phyloP scores from a whole-genome alignment of 2,113 vertebrate genomes.

The Lophius piscatorius region DNA sequence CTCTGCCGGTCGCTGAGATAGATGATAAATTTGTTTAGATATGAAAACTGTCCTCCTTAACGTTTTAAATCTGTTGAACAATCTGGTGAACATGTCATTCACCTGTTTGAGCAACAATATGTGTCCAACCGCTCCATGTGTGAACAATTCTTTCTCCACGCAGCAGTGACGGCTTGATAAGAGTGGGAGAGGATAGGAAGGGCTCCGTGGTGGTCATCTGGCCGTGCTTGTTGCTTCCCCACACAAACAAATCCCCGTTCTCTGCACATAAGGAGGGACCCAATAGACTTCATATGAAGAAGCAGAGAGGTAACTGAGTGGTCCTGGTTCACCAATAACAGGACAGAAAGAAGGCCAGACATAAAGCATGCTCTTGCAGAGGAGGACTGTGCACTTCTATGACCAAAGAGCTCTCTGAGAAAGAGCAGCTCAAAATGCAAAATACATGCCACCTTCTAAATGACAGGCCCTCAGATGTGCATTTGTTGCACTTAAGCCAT shows the following conservation, averaged over 20 bases:
- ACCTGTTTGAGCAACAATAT: conserved; percentile 89
- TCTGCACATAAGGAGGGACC: conserved; percentile 64
- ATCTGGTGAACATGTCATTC: too few relatives aligned
- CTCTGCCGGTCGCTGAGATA: conserved; percentile 85
- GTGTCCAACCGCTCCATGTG: conserved; percentile 94
- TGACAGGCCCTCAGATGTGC: too few relatives aligned
- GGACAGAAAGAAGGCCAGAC: conserved; percentile 5
- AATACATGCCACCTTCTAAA: too few relatives aligned
- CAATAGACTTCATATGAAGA: conserved; percentile 29
- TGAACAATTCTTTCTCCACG: conserved; percentile 79
- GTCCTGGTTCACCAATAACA: conserved; percentile 33
- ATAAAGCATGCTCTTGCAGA: conserved; percentile 17
- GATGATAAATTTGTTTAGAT: conserved; percentile 8
- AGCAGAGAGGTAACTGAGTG: conserved; percentile 28
- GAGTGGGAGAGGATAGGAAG: conserved; percentile 81
- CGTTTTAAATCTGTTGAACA: too few relatives aligned
- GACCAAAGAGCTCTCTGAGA: neutral
- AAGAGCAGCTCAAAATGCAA: neutral
- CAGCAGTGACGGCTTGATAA: conserved; percentile 77
- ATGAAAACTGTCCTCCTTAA: neutral
- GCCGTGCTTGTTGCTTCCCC: conserved; percentile 91
- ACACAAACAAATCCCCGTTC: conserved; percentile 86
- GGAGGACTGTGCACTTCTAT: neutral
- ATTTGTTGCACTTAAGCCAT: too few relatives aligned
- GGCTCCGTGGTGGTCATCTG: conserved; percentile 80